These are phyloP conservation scores for Aplochiton taeniatus DNA, from an alignment of 2,797 vertebrate genomes.

Conservation along the genomic window DNA sequence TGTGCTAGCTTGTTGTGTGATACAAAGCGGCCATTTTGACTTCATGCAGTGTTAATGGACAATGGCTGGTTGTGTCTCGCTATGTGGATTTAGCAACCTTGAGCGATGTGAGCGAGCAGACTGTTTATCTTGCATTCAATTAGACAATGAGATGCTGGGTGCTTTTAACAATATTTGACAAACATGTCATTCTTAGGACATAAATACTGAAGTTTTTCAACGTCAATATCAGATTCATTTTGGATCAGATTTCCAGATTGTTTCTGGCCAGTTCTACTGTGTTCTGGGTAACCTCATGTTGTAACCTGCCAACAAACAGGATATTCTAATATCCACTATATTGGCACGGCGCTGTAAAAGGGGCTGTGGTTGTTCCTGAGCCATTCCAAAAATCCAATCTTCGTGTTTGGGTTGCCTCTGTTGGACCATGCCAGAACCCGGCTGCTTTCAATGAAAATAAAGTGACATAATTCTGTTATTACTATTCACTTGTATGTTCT, in stretches of 20 bases:
- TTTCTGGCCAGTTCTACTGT: conserved; percentile 10
- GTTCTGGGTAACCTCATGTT: conserved; percentile 26
- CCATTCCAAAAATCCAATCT: conserved; percentile 17
- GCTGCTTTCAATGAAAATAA: conserved; percentile 15
- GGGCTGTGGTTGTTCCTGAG: conserved; percentile 34
- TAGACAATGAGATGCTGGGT: too few species aligned
- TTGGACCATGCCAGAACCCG: not conserved
- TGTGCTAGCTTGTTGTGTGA: not conserved
- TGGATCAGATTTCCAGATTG: conserved; percentile 12
- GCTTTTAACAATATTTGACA: too few species aligned
- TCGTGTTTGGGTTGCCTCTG: conserved; percentile 25
- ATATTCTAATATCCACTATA: conserved; percentile 40
- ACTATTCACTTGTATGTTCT: not conserved
- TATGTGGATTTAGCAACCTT: conserved; percentile 45
- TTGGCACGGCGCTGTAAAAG: conserved; percentile 12
- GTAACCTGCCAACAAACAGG: conserved; percentile 41
- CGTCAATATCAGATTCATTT: conserved; percentile 10
- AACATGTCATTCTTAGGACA: too few species aligned
- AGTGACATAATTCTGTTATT: conserved; percentile 17
- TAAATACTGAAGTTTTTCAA: too few species aligned
- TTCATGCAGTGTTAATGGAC: conserved; percentile 40
- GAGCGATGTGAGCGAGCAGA: conserved; percentile 18
- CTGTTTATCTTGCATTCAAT: conserved; percentile 23
- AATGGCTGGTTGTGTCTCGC: conserved; percentile 30
- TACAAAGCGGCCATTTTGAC: conserved; percentile 31